Conservation (phyloP, 1,140 invertebrate genomes). For the Microplitis mediator region DNA sequence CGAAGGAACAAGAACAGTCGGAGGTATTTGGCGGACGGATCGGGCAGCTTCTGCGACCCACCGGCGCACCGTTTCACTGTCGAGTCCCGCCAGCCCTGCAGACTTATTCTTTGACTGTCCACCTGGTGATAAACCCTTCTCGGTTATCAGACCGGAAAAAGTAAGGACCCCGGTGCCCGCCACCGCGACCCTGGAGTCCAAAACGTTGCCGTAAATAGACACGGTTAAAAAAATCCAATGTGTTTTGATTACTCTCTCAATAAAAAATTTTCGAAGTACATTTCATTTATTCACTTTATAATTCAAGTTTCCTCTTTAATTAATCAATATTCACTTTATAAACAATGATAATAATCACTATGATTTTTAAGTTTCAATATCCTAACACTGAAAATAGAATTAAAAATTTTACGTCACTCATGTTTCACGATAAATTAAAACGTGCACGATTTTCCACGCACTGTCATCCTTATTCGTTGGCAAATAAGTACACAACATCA, state of each 20-base stretch:
- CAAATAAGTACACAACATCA: background rate
- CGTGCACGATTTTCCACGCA: background rate
- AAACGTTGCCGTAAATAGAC: conserved; percentile 50
- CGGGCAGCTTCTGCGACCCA: conserved; percentile 60
- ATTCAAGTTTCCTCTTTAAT: too few relatives aligned
- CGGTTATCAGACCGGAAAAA: conserved; percentile 55
- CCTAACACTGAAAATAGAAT: background rate
- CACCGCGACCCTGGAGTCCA: conserved; percentile 57
- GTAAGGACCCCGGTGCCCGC: conserved; percentile 60
- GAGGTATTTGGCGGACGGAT: conserved; percentile 56
- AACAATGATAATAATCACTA: too few relatives aligned
- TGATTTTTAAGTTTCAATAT: background rate
- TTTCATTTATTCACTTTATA: too few relatives aligned
- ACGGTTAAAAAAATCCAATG: conserved; percentile 56
- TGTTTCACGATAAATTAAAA: background rate
- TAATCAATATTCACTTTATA: too few relatives aligned
- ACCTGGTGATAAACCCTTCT: conserved; percentile 53
- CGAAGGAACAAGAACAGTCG: conserved; percentile 44
- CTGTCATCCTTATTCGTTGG: background rate
- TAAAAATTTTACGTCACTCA: background rate
- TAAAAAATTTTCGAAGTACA: background rate
- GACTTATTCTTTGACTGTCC: conserved; percentile 52
- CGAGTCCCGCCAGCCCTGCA: conserved; percentile 61
- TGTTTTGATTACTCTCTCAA: conserved; percentile 24
- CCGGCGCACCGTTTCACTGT: conserved; percentile 60